Evolutionary conservation across 1,140 invertebrate genomes (phyloP).

Genomic region (Glossosoma conforme): DNA sequence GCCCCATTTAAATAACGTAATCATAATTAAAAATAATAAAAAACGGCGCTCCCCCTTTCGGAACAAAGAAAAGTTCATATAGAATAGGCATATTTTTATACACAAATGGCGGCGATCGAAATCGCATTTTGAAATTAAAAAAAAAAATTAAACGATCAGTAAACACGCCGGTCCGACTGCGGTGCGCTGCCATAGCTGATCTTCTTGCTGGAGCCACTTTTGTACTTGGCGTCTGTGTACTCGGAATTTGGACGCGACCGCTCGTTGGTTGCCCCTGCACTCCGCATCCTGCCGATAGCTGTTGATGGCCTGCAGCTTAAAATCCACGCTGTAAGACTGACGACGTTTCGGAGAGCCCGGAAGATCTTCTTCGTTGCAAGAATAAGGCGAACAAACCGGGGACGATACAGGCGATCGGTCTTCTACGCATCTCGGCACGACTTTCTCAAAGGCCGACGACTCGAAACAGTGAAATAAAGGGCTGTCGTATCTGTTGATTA

Average conservation of each 20-base stretch:
- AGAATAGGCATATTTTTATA: background rate
- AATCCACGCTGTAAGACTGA: constrained; percentile 41
- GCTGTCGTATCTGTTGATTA: background rate
- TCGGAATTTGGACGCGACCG: constrained; percentile 58
- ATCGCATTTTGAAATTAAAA: background rate
- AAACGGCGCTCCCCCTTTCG: background rate
- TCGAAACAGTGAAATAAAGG: background rate
- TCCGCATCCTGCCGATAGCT: constrained; percentile 44
- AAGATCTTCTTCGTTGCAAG: background rate
- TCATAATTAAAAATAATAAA: constrained; percentile 5
- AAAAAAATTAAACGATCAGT: background rate
- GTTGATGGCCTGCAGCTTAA: constrained; percentile 44
- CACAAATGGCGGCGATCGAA: background rate
- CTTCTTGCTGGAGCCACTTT: constrained; percentile 57
- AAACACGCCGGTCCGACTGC: background rate
- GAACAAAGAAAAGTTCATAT: background rate
- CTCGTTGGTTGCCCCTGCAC: constrained; percentile 56
- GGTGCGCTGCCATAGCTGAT: constrained; percentile 38
- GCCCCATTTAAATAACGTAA: constrained; percentile 11
- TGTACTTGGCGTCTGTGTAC: constrained; percentile 61
- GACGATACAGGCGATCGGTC: background rate
- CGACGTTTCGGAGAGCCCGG: constrained; percentile 32
- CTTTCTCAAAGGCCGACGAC: constrained; percentile 18
- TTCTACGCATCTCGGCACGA: constrained; percentile 8
- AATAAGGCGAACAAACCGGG: constrained; percentile 1